Percentiles rank a stretch among this genome's conserved stretches.
Conservation (phyloP, 2,113 vertebrate genomes). For the Psilopsiagon aymara region DNA sequence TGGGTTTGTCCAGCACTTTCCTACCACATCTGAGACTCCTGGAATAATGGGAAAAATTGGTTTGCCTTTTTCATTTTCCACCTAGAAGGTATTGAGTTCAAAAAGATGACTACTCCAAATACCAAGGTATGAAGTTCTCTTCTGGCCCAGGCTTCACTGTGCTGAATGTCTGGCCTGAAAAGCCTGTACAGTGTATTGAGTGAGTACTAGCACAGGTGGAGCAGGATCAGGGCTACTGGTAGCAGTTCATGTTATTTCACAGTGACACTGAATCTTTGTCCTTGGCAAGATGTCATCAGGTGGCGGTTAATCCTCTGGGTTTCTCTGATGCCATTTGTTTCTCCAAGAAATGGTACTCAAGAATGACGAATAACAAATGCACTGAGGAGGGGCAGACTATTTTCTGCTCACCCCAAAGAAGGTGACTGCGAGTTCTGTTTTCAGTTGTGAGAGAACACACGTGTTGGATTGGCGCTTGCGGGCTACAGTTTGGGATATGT, state of each 20-base stretch:
- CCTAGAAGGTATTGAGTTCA: neutral
- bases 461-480: neutral
- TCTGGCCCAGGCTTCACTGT: neutral
- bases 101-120: neutral
- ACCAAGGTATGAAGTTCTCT: neutral
- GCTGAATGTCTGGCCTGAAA: neutral
- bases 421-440: neutral
- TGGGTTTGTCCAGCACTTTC: neutral
- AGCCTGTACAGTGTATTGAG: fast-evolving
- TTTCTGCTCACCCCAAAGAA: neutral
- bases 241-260: fast-evolving
- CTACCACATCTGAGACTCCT: neutral
- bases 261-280: neutral
- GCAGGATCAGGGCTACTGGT: neutral
- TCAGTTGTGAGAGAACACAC: neutral
- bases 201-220: neutral
- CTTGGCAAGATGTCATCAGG: neutral
- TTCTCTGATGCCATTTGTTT: neutral
- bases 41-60: neutral
- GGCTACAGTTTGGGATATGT: neutral
- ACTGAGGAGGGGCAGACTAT: neutral
- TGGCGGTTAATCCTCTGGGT: neutral
- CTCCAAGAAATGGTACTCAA: neutral
- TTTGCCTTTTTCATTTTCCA: neutral
- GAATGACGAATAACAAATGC: neutral